Conservation (phyloP, 1,140 invertebrate species). For the Trypoxylus dichotomus region DNA sequence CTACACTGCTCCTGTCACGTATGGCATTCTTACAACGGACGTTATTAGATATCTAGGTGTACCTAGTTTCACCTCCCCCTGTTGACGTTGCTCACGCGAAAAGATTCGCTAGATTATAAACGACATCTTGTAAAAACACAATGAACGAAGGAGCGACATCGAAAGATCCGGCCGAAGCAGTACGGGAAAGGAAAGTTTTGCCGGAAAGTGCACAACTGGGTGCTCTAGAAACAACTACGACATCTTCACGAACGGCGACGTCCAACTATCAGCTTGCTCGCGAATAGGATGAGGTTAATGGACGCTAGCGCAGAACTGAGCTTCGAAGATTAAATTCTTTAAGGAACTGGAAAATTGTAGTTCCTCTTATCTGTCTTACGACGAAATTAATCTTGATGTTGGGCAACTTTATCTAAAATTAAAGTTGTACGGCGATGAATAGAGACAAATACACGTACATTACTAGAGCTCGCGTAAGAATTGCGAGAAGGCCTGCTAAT, state of each 20-base stretch:
- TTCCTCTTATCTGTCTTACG: not conserved
- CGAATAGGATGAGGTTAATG: not conserved
- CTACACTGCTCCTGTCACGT: not conserved
- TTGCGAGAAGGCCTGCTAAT: no score
- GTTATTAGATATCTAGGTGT: not conserved
- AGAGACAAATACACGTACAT: not conserved
- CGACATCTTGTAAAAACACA: not conserved
- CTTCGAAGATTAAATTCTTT: not conserved
- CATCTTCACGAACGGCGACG: not conserved
- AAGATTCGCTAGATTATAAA: not conserved
- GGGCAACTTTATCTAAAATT: not conserved
- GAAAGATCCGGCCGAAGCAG: not conserved
- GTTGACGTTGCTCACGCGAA: not conserved
- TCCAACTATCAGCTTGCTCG: not conserved
- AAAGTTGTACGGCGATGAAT: not conserved
- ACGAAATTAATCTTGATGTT: not conserved
- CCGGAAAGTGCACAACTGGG: not conserved
- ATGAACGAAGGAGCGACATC: not conserved
- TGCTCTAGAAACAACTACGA: not conserved
- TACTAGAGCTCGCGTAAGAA: no score
- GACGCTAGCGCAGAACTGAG: not conserved
- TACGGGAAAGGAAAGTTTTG: not conserved
- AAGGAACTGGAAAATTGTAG: not conserved
- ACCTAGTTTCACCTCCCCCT: not conserved
- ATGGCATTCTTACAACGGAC: not conserved